Base-by-base conservation (phyloP, 1,140 invertebrate genomes). In the Hylaeus anthracinus region DNA sequence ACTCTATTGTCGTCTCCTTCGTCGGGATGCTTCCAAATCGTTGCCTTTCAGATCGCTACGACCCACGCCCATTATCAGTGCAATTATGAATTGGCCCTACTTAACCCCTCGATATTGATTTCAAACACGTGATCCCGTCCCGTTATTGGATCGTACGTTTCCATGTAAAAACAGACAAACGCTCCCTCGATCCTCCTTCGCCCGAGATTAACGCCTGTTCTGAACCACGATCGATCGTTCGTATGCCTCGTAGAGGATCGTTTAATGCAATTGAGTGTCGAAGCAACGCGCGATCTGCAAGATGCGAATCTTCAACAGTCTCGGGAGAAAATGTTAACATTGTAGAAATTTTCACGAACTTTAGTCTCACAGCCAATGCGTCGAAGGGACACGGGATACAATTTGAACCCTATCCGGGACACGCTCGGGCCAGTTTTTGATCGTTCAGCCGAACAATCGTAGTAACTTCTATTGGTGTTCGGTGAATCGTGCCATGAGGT, bases 21-120 rank as follows among this genome's bases (percentile, higher is more conserved):
- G 76, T 81, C 12, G 67, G 66, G 53, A 77, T 66, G 26, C 58
- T 64, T 83, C 72, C 65, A 78, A 86, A 84, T 84, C 79, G 82
- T 86, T 81, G 82, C 63, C 82, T 73, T 75, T 86, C 73, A 65
- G 72, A 74, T 74, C 56, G 66, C 60, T 66, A 75, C 83, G 63
- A 60, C 72, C 77, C 14, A 79, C 75, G 76, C 3, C 41, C 39
- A 10, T 72, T 79, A 82, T 78, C 70, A 84, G 74, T 65, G 37
- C 79, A 81, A 84, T 77, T 82, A 80, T 79, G 67, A 89, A 89
- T 89, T 87, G 79, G 85, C 81, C 86, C 81, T 83, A 80, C 73
- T 89, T 88, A 87, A 89, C 85, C 79, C 70, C 56, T 61, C 53
- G 48, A 73, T 83, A 79, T 83, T 58, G 74, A 84, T 81, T 78